Conservation (phyloP, 2,888 invertebrate genomes). For the Megamerina dolium region DNA sequence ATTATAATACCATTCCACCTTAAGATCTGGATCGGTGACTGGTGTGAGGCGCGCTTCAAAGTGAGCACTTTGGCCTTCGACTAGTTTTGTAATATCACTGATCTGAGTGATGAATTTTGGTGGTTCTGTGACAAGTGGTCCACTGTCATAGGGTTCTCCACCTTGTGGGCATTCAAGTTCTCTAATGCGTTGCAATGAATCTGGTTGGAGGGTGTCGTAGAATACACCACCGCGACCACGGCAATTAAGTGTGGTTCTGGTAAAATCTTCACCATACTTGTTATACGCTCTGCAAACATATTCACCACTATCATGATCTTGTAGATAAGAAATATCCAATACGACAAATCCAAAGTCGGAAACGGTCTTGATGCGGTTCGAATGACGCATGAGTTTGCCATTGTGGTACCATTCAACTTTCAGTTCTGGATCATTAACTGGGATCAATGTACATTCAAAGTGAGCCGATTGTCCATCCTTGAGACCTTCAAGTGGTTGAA, state of each 20-base stretch:
- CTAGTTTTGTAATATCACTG: constrained; percentile 72
- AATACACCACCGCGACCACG: constrained; percentile 81
- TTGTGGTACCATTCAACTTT: constrained; percentile 97
- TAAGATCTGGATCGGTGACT: constrained; percentile 87
- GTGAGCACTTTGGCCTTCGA: constrained; percentile 93
- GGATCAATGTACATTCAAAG: constrained; percentile 90
- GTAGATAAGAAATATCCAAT: constrained; percentile 89
- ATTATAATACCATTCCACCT: constrained; percentile 93
- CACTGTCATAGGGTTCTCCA: constrained; percentile 55
- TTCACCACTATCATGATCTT: constrained; percentile 88
- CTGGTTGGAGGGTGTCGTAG: constrained; percentile 83
- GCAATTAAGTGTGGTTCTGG: constrained; percentile 77
- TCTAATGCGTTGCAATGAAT: constrained; percentile 79
- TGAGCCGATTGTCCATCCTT: constrained; percentile 92
- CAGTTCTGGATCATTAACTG: constrained; percentile 89
- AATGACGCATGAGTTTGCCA: constrained; percentile 80
- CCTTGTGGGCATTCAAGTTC: constrained; percentile 69
- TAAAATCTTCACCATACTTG: constrained; percentile 84
- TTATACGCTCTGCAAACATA: constrained; percentile 89
- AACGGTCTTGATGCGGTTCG: constrained; percentile 85
- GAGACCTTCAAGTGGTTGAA: constrained; percentile 73
- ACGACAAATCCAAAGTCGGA: constrained; percentile 94
- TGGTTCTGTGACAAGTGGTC: constrained; percentile 68
- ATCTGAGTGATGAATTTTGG: constrained; percentile 89
- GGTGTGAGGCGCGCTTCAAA: constrained; percentile 90